Conservation (phyloP, 2,113 vertebrate genomes). For the Zosterops japonicus region DNA sequence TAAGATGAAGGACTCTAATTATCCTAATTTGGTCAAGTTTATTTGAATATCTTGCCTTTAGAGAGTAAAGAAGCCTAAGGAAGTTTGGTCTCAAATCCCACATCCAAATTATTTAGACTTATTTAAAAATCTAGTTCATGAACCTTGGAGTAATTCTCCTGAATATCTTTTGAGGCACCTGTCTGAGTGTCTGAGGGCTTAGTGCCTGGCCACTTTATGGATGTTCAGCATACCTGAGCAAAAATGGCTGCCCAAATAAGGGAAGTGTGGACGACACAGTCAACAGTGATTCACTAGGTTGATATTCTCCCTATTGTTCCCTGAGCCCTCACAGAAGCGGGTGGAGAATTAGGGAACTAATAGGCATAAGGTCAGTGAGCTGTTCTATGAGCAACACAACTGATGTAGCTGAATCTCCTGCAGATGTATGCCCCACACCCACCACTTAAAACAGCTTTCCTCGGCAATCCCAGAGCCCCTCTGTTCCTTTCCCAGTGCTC, state of each 20-base stretch:
- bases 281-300: slow-evolving; percentile 40
- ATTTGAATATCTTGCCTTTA: slow-evolving; percentile 25
- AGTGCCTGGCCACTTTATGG: background rate
- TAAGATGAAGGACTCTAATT: slow-evolving; percentile 49
- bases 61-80: background rate
- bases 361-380: slow-evolving; percentile 11
- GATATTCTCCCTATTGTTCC: slow-evolving; percentile 35
- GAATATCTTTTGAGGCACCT: background rate
- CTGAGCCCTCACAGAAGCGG: background rate
- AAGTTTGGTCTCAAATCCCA: background rate
- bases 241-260: slow-evolving; percentile 47
- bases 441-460: background rate
- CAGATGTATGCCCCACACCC: background rate
- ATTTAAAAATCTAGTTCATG: slow-evolving; percentile 1
- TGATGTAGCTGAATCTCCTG: background rate
- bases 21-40: slow-evolving; percentile 3
- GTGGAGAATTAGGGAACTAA: slow-evolving; percentile 14
- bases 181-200: background rate
- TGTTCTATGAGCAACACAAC: background rate
- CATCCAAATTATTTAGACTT: slow-evolving; percentile 4
- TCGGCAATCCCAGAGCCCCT: background rate
- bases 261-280: background rate
- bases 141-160: background rate
- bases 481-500: background rate
- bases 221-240: slow-evolving; percentile 28